A percentile compares a stretch with the other conserved stretches of the same genome.
Evolutionary conservation across 2,113 vertebrate genomes (phyloP).

Genomic region (Megaceryle maxima): DNA sequence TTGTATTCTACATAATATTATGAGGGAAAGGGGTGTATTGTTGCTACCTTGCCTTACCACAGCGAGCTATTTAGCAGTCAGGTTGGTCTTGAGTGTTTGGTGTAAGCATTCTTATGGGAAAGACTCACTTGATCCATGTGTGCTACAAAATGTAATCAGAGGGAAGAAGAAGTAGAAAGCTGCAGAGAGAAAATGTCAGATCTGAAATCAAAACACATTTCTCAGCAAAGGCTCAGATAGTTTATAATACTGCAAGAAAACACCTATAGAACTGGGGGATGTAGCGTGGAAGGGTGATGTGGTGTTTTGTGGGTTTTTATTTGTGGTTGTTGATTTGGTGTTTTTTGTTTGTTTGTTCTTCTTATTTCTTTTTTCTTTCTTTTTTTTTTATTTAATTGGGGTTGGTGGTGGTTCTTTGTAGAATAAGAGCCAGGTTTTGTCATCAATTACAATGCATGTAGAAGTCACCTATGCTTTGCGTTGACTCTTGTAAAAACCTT

Average conservation of each 20-base stretch:
- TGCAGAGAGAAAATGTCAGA: neutral
- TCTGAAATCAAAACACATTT: neutral
- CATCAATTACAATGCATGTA: neutral
- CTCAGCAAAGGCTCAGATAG: neutral
- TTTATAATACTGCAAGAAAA: neutral
- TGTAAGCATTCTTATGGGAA: neutral
- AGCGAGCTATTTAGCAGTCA: fast-evolving
- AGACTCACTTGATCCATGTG: neutral
- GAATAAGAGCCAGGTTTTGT: neutral
- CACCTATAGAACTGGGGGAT: neutral
- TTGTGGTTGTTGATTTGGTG: too few relatives aligned
- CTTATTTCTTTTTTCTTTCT: neutral
- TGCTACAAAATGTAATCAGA: neutral
- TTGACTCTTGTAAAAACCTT: neutral
- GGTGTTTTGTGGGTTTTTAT: too few relatives aligned
- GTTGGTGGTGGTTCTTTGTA: too few relatives aligned
- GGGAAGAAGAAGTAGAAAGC: neutral
- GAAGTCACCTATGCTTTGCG: neutral
- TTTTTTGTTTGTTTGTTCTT: too few relatives aligned
- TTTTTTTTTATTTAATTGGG: neutral
- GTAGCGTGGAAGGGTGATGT: too few relatives aligned
- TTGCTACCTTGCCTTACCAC: neutral
- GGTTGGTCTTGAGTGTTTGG: neutral
- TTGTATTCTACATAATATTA: neutral
- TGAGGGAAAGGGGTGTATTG: neutral